These are phyloP conservation scores for Heptranchias perlo DNA, from an alignment of 2,113 vertebrate species.

Conservation along the genomic window DNA sequence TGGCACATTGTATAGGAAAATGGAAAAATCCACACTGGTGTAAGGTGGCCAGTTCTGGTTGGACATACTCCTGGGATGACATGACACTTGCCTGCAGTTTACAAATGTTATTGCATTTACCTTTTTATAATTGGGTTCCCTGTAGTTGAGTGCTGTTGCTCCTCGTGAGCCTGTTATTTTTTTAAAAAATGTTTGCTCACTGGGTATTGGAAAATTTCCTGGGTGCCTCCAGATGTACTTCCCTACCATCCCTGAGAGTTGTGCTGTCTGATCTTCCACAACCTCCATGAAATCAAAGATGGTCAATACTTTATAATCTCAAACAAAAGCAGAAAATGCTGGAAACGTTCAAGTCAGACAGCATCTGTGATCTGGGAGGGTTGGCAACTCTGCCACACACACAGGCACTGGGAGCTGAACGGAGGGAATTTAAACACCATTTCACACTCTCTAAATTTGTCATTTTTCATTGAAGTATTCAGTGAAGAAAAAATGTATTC, in stretches of 20 bases:
- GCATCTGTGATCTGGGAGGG: too few species aligned
- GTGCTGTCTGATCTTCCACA: neutral
- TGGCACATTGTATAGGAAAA: neutral
- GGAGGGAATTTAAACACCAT: too few species aligned
- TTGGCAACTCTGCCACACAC: too few species aligned
- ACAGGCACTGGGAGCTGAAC: too few species aligned
- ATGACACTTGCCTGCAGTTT: neutral
- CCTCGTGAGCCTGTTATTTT: neutral
- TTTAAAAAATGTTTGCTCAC: too few species aligned
- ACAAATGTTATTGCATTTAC: neutral
- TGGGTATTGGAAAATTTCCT: neutral
- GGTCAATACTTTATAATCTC: neutral
- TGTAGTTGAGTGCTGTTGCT: neutral
- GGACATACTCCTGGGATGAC: neutral
- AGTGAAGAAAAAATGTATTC: too few species aligned
- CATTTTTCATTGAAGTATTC: too few species aligned
- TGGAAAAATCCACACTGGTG: neutral
- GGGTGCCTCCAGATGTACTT: neutral
- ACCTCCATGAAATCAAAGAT: neutral
- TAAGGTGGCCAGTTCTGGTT: neutral
- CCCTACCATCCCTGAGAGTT: neutral
- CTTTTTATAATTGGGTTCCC: neutral
- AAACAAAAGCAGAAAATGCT: too few species aligned
- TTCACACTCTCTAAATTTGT: too few species aligned
- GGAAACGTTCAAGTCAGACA: too few species aligned